Percentiles rank a stretch among this genome's conserved stretches.
These are phyloP conservation scores for Yponomeuta plumbellus DNA, from an alignment of 2,888 invertebrate species.

Conservation along the genomic window DNA sequence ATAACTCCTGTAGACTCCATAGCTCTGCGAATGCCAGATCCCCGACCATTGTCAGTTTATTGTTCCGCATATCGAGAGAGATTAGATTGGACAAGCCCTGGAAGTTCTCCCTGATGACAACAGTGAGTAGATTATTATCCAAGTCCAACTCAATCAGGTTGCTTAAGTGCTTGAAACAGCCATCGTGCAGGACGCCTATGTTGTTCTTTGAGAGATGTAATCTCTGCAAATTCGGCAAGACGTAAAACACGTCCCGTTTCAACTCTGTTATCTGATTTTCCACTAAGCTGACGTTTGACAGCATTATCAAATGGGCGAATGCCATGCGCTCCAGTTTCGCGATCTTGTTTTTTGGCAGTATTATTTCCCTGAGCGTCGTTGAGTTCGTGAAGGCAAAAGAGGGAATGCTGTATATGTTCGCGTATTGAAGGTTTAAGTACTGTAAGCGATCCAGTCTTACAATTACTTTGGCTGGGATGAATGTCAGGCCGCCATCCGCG, in stretches of 20 bases:
- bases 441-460: conserved; percentile 80
- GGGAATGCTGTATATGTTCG: conserved; percentile 81
- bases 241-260: conserved; percentile 84
- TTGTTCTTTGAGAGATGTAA: conserved; percentile 90
- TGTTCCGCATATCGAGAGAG: conserved; percentile 84
- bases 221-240: conserved; percentile 82
- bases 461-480: conserved; percentile 83
- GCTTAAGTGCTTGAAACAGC: conserved; percentile 85
- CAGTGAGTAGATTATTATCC: conserved; percentile 84
- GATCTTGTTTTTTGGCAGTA: conserved; percentile 83
- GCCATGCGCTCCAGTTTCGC: conserved; percentile 81
- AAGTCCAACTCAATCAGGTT: conserved; percentile 88
- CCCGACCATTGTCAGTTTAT: conserved; percentile 87
- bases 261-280: conserved; percentile 87
- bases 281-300: conserved; percentile 82
- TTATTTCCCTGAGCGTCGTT: conserved; percentile 80
- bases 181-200: conserved; percentile 89
- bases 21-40: conserved; percentile 88
- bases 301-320: conserved; percentile 83
- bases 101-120: conserved; percentile 86
- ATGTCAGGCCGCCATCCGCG: conserved; percentile 81
- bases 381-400: conserved; percentile 87
- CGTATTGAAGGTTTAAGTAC: conserved; percentile 83
- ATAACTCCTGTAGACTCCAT: conserved; percentile 83
- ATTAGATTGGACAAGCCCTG: conserved; percentile 84